Conservation (phyloP, 2,888 invertebrate genomes). For the Ametastegia equiseti region DNA sequence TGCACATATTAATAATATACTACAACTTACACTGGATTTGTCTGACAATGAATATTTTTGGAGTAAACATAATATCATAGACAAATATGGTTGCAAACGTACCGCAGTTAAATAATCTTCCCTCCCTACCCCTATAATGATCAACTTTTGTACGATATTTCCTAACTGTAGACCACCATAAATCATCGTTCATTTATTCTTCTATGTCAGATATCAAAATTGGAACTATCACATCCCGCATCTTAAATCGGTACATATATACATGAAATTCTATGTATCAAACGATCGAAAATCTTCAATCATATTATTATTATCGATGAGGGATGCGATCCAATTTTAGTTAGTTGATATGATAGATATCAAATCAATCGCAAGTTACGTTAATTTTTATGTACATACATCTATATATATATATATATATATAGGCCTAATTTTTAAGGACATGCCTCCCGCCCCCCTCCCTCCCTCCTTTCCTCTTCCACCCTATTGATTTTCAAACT, state of each 20-base stretch:
- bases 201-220: neutral
- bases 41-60: too few species aligned
- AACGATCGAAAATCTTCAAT: conserved; percentile 1
- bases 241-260: neutral
- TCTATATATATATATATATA: conserved; percentile 50
- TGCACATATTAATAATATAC: neutral
- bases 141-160: conserved; percentile 34
- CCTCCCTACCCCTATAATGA: neutral
- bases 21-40: neutral
- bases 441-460: neutral
- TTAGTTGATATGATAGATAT: conserved; percentile 34
- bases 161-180: conserved; percentile 13
- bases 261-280: neutral
- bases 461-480: neutral
- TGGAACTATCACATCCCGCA: neutral
- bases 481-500: conserved; percentile 39
- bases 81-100: neutral
- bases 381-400: conserved; percentile 69
- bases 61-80: neutral
- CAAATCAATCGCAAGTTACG: conserved; percentile 68
- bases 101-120: neutral
- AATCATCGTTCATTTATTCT: conserved; percentile 15
- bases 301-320: conserved; percentile 2
- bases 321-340: conserved; percentile 13
- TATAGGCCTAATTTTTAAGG: conserved; percentile 33